Conservation (phyloP, 2,888 invertebrate species). For the Myopa testacea region DNA sequence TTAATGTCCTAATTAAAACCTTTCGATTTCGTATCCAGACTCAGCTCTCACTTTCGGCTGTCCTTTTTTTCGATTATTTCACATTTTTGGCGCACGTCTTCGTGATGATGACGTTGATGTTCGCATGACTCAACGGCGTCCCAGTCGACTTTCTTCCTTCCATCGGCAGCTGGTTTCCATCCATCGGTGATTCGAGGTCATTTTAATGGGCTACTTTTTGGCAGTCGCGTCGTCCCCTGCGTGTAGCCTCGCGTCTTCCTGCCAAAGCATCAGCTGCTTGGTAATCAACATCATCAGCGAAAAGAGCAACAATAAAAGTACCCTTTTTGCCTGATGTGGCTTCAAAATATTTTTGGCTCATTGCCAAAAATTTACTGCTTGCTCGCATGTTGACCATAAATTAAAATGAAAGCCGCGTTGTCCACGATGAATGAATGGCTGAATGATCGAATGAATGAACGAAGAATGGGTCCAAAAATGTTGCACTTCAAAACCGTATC, state of each 20-base stretch:
- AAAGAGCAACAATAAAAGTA: not conserved
- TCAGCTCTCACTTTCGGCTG: not conserved
- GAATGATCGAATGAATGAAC: no score
- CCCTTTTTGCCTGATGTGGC: not conserved
- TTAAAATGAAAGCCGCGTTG: no score
- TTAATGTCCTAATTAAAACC: constrained; percentile 14
- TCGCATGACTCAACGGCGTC: not conserved
- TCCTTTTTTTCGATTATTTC: constrained; percentile 5
- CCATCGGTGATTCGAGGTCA: not conserved
- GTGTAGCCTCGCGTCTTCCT: not conserved
- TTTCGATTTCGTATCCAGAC: not conserved
- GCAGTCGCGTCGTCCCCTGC: not conserved
- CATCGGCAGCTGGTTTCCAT: not conserved
- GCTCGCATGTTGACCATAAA: no score
- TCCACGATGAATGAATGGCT: no score
- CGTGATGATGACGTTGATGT: not conserved
- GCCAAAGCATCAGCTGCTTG: not conserved
- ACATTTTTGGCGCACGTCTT: no score
- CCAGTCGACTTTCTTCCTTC: not conserved
- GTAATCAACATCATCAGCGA: not conserved
- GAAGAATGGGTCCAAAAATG: no score
- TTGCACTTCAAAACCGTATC: no score
- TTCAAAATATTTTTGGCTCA: not conserved
- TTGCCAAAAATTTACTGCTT: constrained; percentile 5
- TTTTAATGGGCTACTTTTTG: constrained; percentile 7